Conservation (phyloP, 2,797 vertebrate species). For the Acipenser ruthenus region DNA sequence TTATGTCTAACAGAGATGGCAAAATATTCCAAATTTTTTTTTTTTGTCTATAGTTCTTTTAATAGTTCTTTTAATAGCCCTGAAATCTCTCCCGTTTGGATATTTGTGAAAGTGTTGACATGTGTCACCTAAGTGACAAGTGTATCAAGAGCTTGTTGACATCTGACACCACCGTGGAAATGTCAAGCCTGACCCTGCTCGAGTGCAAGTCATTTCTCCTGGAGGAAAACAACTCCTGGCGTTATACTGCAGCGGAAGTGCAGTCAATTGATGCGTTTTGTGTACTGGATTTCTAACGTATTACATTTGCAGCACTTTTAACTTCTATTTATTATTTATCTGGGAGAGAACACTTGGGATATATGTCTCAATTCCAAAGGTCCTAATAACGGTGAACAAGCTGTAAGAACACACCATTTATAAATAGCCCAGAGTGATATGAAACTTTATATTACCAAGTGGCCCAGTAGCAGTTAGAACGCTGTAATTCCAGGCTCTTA, state of each 20-base stretch:
- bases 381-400: too few relatives aligned
- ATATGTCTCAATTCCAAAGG: too few relatives aligned
- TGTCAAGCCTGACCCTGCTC: constrained; percentile 8
- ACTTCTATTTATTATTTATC: constrained; percentile 38
- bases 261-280: background rate
- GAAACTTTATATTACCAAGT: too few relatives aligned
- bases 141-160: constrained; percentile 60
- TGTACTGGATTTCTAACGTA: background rate
- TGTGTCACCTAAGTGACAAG: constrained; percentile 62
- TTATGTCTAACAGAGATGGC: too few relatives aligned
- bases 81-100: constrained; percentile 29
- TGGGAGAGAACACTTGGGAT: constrained; percentile 23
- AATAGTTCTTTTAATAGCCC: constrained; percentile 26
- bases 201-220: background rate
- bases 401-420: constrained; percentile 33
- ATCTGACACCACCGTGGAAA: constrained; percentile 47
- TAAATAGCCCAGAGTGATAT: constrained; percentile 16
- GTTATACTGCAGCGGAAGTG: background rate
- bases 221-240: constrained; percentile 8
- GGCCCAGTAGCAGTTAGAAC: too few relatives aligned
- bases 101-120: constrained; percentile 52
- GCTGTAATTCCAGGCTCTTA: too few relatives aligned
- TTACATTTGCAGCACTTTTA: constrained; percentile 42
- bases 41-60: constrained; percentile 6
- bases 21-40: background rate